These are phyloP conservation scores for Toxonevra muliebris DNA, from an alignment of 2,888 invertebrate species.

Conservation along the genomic window DNA sequence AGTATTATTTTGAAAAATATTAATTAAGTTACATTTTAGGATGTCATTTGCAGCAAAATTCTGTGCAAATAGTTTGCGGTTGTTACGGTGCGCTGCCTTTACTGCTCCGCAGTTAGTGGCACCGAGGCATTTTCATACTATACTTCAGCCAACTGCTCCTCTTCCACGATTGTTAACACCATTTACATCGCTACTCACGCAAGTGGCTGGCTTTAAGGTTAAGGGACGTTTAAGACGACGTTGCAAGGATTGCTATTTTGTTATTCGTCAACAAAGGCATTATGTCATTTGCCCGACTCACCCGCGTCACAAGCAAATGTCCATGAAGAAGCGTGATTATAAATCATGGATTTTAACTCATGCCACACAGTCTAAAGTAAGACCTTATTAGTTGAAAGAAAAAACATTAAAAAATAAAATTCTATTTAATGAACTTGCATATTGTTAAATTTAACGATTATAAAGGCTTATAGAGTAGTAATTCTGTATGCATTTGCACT, in stretches of 20 bases:
- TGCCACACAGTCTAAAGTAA: constrained; percentile 71
- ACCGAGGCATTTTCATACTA: constrained; percentile 13
- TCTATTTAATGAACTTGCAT: too few relatives aligned
- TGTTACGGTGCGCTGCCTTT: constrained; percentile 27
- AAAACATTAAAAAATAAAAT: too few relatives aligned
- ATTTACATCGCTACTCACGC: constrained; percentile 54
- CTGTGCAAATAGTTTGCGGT: constrained; percentile 24
- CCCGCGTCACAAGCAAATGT: constrained; percentile 84
- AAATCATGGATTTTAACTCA: constrained; percentile 81
- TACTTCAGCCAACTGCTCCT: constrained; percentile 16
- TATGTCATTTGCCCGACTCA: constrained; percentile 80
- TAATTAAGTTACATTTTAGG: constrained; percentile 23
- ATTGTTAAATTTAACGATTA: too few relatives aligned
- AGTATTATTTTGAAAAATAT: too few relatives aligned
- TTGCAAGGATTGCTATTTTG: constrained; percentile 83
- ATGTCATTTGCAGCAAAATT: constrained; percentile 52
- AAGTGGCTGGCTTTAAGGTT: constrained; percentile 75
- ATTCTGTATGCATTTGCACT: too few relatives aligned
- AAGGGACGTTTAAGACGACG: constrained; percentile 74
- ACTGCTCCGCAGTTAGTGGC: constrained; percentile 21
- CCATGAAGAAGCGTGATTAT: constrained; percentile 73
- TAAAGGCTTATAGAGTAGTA: too few relatives aligned
- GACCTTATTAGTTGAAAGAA: constrained; percentile 55
- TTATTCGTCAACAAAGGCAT: constrained; percentile 72
- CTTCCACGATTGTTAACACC: constrained; percentile 50